phyloP scores from a whole-genome alignment of 2,113 vertebrate species.

The Helogale parvula region DNA sequence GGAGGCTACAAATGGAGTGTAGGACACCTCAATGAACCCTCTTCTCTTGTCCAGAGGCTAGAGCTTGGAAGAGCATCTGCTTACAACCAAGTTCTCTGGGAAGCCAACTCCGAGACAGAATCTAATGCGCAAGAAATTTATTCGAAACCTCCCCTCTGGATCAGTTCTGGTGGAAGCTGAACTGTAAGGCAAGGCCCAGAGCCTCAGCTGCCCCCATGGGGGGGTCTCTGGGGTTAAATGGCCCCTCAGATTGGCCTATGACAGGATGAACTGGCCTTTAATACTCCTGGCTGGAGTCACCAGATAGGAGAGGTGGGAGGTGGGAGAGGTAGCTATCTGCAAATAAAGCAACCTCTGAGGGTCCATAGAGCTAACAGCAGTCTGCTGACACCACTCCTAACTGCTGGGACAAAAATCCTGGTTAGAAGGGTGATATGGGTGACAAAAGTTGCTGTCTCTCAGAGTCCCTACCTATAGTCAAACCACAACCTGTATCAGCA shows the following conservation, averaged over 20 bases:
- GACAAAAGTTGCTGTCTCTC: not conserved
- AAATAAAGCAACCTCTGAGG: no score
- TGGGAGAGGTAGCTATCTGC: not conserved
- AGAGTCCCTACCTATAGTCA: not conserved
- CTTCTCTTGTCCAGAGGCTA: not conserved
- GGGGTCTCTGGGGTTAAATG: not conserved
- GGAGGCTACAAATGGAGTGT: not conserved
- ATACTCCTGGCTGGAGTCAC: not conserved
- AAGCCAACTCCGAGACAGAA: not conserved
- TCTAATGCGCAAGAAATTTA: not conserved
- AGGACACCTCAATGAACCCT: not conserved
- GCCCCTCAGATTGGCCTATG: not conserved
- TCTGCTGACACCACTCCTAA: not conserved
- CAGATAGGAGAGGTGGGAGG: not conserved
- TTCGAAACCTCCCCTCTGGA: not conserved
- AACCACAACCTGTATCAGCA: not conserved
- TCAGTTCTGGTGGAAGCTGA: not conserved
- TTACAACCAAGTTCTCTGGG: not conserved
- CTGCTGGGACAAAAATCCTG: not conserved
- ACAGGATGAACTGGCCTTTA: not conserved
- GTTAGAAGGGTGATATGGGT: not conserved
- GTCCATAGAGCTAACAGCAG: not conserved
- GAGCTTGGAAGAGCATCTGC: not conserved
- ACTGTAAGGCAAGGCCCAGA: not conserved
- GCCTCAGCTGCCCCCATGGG: not conserved